Conservation (phyloP, 2,113 vertebrate species). For the Rallus limicola region DNA sequence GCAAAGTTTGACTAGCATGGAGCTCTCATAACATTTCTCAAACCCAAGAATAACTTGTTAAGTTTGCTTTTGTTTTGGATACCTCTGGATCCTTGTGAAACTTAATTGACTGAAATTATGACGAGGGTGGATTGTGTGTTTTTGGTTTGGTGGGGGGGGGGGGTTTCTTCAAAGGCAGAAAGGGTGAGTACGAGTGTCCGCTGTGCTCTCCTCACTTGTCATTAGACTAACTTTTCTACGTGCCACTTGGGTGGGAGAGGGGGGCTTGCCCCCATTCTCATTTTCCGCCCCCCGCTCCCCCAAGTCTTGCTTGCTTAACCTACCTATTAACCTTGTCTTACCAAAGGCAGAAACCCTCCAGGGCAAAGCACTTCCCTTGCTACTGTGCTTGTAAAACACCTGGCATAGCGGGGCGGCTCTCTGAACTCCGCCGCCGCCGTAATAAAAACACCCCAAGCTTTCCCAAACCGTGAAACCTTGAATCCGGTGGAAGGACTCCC, state of each 20-base stretch:
- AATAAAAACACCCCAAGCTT: not conserved
- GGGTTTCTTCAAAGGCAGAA: not conserved
- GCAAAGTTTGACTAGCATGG: not conserved
- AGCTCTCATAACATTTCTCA: constrained; percentile 20
- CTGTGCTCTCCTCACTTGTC: not conserved
- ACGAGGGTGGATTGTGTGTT: not conserved
- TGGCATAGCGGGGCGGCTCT: not conserved
- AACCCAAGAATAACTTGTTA: constrained; percentile 58
- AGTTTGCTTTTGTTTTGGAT: constrained; percentile 61
- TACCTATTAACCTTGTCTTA: constrained; percentile 42
- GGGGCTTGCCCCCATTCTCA: not conserved
- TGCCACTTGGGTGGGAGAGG: not conserved
- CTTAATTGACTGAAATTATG: constrained; percentile 5
- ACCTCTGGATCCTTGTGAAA: constrained; percentile 39
- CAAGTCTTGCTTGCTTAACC: constrained; percentile 33
- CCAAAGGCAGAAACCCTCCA: constrained; percentile 4
- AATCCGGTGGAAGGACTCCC: not conserved
- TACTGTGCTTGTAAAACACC: constrained; percentile 48
- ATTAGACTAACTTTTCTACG: not conserved
- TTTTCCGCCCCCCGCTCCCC: too few species aligned
- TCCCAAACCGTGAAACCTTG: not conserved
- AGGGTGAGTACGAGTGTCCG: not conserved
- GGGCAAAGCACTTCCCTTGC: constrained; percentile 19
- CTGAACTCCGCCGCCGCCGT: rapidly evolving
- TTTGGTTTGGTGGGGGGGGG: not conserved